Evolutionary conservation across 2,113 vertebrate species (phyloP), one percentile per base, ranked within the genome.

Genomic region (Chloropsis cyanopogon): DNA sequence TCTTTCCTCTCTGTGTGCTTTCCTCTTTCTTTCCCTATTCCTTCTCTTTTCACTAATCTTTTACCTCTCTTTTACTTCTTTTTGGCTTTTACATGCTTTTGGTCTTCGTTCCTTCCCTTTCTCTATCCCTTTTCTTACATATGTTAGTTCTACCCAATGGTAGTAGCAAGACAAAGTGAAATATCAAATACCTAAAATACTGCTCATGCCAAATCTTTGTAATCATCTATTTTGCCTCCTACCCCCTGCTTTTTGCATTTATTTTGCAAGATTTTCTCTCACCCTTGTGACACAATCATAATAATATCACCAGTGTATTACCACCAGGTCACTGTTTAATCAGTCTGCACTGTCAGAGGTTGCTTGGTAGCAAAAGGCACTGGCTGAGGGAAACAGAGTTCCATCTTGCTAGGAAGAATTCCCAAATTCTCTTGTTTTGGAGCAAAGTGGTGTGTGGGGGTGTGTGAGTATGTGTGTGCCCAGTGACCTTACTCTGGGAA

Each of bases 381-480:
- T 47, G 35, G 11, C 17, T 52, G 25, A 10, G 11, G 19, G 7
- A 65, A 86, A 37, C 8, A 71, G 68, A 64, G 10, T 4, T 85
- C 29, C 7, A 5, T 50, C 41, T 86, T 72, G 16, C n/a, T 37
- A 35, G 20, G 18, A 82, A 12, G 6, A 76, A 82, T 69, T 88
- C 46, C 63, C n/a, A 77, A 10, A 52, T 33, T 77, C 33, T 92
- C 54, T 54, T 39, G 20, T 63, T 79, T 33, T 59, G 47, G 50
- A 80, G 52, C 12, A 61, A 69, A 93, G 26, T 10, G 28, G 20
- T 56, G 20, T 10, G 6, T 25, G 17, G 16, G 24, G 53, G 7
- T 7, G 3, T 8, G 6, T 15, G 19, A 3, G 23, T 6, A 9
- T 14, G 6, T 53, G n/a, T 21, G 8, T 9, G 6, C 4, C 15